These are phyloP conservation scores for Archaeoteleia sp. DNA, from an alignment of 2,888 invertebrate species.

Conservation along the genomic window DNA sequence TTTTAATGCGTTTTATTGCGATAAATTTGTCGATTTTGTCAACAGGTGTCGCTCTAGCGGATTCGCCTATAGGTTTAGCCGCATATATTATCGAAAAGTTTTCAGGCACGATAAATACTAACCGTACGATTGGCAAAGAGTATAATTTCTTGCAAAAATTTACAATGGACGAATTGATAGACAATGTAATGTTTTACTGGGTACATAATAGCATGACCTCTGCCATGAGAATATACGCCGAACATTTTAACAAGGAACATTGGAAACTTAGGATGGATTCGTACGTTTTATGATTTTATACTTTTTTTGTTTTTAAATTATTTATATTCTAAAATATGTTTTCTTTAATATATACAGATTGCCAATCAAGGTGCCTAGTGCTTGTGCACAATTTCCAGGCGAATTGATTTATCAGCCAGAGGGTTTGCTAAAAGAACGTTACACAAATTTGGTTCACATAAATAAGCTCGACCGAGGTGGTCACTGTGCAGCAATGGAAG, in stretches of 20 bases:
- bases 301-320: too few species aligned
- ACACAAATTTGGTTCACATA: slow-evolving; percentile 64
- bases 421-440: slow-evolving; percentile 63
- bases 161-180: slow-evolving; percentile 75
- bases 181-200: slow-evolving; percentile 79
- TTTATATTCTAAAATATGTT: neutral
- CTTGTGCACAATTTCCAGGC: slow-evolving; percentile 68
- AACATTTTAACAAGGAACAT: slow-evolving; percentile 75
- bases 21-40: slow-evolving; percentile 1
- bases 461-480: slow-evolving; percentile 67
- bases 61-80: slow-evolving; percentile 89
- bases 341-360: slow-evolving; percentile 15
- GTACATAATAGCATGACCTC: slow-evolving; percentile 76
- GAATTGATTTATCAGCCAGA: slow-evolving; percentile 64
- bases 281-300: slow-evolving; percentile 69
- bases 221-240: slow-evolving; percentile 79
- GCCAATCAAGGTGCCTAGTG: slow-evolving; percentile 63
- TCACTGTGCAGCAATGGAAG: slow-evolving; percentile 70
- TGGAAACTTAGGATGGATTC: slow-evolving; percentile 65
- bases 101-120: slow-evolving; percentile 80
- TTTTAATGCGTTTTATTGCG: neutral
- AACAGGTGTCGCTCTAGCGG: slow-evolving; percentile 81
- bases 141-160: slow-evolving; percentile 73
- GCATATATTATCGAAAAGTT: slow-evolving; percentile 94
- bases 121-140: slow-evolving; percentile 5